phyloP scores from a whole-genome alignment of 2,113 vertebrate species.

The Lampris incognitus region DNA sequence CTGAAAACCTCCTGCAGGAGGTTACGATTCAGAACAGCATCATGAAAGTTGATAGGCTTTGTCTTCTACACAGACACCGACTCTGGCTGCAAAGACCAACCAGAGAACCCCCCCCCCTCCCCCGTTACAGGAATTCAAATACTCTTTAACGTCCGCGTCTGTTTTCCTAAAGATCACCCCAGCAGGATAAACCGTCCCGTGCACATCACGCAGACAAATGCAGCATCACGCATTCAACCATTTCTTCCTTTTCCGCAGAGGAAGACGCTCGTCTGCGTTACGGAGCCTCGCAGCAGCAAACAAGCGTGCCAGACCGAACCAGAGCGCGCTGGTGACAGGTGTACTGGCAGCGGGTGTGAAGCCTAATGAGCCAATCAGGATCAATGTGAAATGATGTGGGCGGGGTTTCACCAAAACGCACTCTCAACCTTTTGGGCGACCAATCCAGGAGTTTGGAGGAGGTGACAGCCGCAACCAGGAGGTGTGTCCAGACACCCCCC shows the following conservation, averaged over 20 bases:
- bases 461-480: conserved; percentile 36
- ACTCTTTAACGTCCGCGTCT: too few species aligned
- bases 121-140: too few species aligned
- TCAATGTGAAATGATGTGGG: conserved; percentile 38
- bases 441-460: conserved; percentile 45
- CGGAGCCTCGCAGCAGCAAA: neutral
- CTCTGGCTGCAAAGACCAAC: too few species aligned
- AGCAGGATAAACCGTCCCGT: too few species aligned
- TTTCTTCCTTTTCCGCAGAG: too few species aligned
- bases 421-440: conserved; percentile 12
- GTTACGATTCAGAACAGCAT: neutral
- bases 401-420: conserved; percentile 18
- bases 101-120: too few species aligned
- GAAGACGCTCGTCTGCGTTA: too few species aligned
- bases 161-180: too few species aligned
- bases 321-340: conserved; percentile 50
- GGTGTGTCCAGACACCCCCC: conserved; percentile 43
- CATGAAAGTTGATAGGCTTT: conserved; percentile 56
- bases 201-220: too few species aligned
- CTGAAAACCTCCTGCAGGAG: conserved; percentile 30
- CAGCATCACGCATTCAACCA: too few species aligned
- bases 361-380: conserved; percentile 51
- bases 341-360: conserved; percentile 26
- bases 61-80: neutral
- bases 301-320: neutral